Evolutionary conservation across 2,888 invertebrate genomes (phyloP).

Genomic region (Nomada ferruginata): DNA sequence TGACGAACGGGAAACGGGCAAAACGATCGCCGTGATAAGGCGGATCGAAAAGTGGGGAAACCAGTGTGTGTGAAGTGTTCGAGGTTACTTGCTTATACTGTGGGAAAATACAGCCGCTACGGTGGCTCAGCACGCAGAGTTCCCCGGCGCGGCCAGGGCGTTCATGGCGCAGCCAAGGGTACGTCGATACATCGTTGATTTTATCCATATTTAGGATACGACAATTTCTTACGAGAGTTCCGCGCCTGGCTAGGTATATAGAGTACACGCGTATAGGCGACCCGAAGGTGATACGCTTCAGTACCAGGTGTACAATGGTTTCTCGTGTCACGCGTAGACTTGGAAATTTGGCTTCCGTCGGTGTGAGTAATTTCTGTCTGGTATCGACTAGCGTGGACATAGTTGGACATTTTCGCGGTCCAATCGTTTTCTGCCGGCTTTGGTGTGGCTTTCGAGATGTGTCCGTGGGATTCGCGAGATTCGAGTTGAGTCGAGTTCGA

Average conservation of each 20-base stretch:
- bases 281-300: no score
- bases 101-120: slow-evolving; percentile 85
- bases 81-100: slow-evolving; percentile 72
- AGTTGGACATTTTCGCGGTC: background rate
- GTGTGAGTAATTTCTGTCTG: background rate
- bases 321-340: background rate
- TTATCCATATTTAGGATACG: background rate
- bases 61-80: slow-evolving; percentile 73
- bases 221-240: background rate
- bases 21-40: slow-evolving; percentile 52
- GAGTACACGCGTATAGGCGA: no score
- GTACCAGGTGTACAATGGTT: background rate
- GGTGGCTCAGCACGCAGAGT: slow-evolving; percentile 86
- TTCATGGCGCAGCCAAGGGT: slow-evolving; percentile 96
- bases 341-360: background rate
- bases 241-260: background rate
- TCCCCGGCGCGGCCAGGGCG: slow-evolving; percentile 90
- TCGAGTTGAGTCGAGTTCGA: slow-evolving; percentile 29
- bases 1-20: slow-evolving; percentile 25
- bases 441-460: background rate
- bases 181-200: slow-evolving; percentile 84
- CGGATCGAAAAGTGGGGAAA: slow-evolving; percentile 48
- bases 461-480: background rate
- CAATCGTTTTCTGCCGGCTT: background rate
- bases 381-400: background rate